Evolutionary conservation across 2,888 invertebrate genomes (phyloP), one percentile per base, ranked within the genome.

Genomic region (Scaptomyza reducta): DNA sequence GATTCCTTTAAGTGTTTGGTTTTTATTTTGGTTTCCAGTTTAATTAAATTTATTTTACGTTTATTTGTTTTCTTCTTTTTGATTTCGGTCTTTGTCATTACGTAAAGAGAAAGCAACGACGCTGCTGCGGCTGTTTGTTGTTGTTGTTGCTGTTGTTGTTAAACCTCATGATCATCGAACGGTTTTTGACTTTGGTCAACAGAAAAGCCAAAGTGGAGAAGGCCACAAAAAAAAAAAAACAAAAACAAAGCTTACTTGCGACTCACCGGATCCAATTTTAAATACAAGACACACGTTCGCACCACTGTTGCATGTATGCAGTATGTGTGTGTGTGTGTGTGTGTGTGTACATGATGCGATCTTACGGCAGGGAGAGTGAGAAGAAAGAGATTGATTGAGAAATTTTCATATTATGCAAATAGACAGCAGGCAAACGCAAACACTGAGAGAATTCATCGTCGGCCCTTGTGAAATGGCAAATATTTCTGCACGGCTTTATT

Each of bases 151-250:
- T 59, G 64, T 47, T 68, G 54, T 51, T 70, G 74, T 57, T 80
- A 70, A 83, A 83, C 83, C 79, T 85, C 83, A 86, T 86, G 76
- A 84, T 84, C 77, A 86, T 83, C 76, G 86, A 84, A 84, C 79
- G 75, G 87, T 70, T 81, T 86, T 84, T 81, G 79, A 79, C 79
- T 84, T 81, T 79, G 79, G 74, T 75, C 77, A 87, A 84, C 77
- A 83, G 63, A 62, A 62, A 57, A 71, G 56, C 61, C 66, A 57
- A 67, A 70, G 45, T 63, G 63, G 60, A 65, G 70, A 73, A 64
- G 73, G 68, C 77, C 66, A 65, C 49, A 56, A 56, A 42, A 35
- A 14, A 14, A 31, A 10, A 10, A 31, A 31, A 9, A 10, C 1
- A 31, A 31, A 14, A 38, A 38, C 42, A 49, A 62, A 41, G 31